Conservation (phyloP, 30 jellyfish, hydroid and myxozoan species). For the Aurelia aurita region DNA sequence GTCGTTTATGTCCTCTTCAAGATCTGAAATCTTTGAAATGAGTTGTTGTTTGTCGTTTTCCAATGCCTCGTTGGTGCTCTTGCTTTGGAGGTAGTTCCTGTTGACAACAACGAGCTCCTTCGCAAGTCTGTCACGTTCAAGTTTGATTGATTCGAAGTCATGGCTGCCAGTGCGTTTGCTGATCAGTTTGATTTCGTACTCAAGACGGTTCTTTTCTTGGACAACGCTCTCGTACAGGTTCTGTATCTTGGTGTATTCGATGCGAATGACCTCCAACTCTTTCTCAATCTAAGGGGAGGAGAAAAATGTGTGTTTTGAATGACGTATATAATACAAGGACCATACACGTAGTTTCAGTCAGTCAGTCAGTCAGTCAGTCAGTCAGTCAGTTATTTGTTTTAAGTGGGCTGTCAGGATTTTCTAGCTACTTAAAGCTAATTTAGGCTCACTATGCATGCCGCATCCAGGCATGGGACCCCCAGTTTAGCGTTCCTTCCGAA, state of each 20-base stretch:
- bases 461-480: too few species aligned
- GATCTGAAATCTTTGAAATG: slow-evolving; percentile 53
- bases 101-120: slow-evolving; percentile 71
- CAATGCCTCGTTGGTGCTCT: slow-evolving; percentile 60
- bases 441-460: too few species aligned
- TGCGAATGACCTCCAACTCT: slow-evolving; percentile 69
- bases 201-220: slow-evolving; percentile 84
- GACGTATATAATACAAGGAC: too few species aligned
- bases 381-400: too few species aligned
- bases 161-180: slow-evolving; percentile 79
- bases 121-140: slow-evolving; percentile 81
- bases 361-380: too few species aligned
- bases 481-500: too few species aligned
- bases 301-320: too few species aligned
- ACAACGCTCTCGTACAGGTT: slow-evolving; percentile 65
- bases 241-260: slow-evolving; percentile 58
- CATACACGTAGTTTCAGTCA: too few species aligned
- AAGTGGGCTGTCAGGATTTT: too few species aligned
- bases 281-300: slow-evolving; percentile 50
- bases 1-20: slow-evolving; percentile 73
- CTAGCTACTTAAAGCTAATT: too few species aligned
- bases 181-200: slow-evolving; percentile 75
- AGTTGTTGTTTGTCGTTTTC: slow-evolving; percentile 75
- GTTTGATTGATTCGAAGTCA: slow-evolving; percentile 88
- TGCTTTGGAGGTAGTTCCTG: slow-evolving; percentile 67